Percentiles rank a stretch among this genome's conserved stretches.
Evolutionary conservation across 2,797 vertebrate genomes (phyloP).

Genomic region (Sebastes ruberrimus): DNA sequence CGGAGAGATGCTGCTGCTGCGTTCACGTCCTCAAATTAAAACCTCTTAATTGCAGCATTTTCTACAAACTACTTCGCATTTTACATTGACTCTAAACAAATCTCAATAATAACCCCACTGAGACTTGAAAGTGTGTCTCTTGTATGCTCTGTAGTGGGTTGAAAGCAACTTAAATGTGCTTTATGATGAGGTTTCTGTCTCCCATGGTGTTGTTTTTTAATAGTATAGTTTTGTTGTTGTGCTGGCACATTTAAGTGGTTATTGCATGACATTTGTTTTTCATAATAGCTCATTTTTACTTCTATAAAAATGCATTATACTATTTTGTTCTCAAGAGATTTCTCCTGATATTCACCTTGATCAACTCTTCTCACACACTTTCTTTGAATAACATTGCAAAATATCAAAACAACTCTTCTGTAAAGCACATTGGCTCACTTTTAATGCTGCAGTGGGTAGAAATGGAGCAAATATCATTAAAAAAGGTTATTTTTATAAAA

Average conservation of each 20-base stretch:
- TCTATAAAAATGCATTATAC: neutral
- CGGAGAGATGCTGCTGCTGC: slow-evolving; percentile 21
- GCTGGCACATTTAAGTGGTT: slow-evolving; percentile 7
- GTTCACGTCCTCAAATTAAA: slow-evolving; percentile 35
- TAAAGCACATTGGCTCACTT: neutral
- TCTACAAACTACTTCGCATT: slow-evolving; percentile 14
- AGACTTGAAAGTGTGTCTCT: neutral
- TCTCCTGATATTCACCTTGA: neutral
- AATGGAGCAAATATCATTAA: no score
- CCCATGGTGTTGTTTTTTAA: slow-evolving; percentile 3
- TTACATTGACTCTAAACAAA: slow-evolving; percentile 14
- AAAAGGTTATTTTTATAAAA: no score
- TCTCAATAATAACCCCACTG: slow-evolving; percentile 12
- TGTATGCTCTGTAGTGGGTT: neutral
- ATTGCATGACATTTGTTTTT: neutral
- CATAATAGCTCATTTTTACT: neutral
- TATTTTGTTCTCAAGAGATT: neutral
- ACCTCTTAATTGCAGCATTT: slow-evolving; percentile 44
- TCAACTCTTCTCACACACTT: neutral
- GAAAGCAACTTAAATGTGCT: slow-evolving; percentile 1
- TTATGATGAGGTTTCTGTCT: neutral
- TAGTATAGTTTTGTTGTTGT: slow-evolving; percentile 11
- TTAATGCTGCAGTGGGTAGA: neutral
- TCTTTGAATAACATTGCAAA: neutral
- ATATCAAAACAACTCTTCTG: neutral